Conservation (phyloP, 2,113 vertebrate genomes). For the Bettongia penicillata region DNA sequence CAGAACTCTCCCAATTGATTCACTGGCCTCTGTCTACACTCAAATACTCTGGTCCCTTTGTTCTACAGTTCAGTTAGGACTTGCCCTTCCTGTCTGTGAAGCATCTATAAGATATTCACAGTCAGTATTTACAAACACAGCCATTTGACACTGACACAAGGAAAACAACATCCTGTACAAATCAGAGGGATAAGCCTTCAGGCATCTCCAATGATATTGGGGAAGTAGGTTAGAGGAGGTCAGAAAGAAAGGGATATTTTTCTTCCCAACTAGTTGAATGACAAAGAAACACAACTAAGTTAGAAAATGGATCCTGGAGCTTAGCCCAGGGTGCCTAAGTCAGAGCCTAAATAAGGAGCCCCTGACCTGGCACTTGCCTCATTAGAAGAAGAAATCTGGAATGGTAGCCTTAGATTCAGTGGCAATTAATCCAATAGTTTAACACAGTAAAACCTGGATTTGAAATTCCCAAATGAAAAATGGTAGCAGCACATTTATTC, state of each 20-base stretch:
- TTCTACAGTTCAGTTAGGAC: background rate
- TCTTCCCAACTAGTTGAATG: background rate
- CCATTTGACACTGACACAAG: background rate
- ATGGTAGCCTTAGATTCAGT: slow-evolving; percentile 1
- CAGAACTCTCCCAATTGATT: background rate
- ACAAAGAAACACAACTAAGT: background rate
- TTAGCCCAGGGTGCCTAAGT: background rate
- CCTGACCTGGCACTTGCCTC: background rate
- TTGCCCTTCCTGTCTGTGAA: background rate
- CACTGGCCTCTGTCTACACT: background rate
- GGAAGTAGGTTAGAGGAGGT: background rate
- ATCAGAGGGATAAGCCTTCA: background rate
- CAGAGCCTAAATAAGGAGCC: background rate
- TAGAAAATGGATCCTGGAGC: background rate
- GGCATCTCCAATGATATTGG: background rate
- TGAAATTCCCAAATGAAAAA: slow-evolving; percentile 60
- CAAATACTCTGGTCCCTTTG: background rate
- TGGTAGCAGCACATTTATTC: slow-evolving; percentile 37
- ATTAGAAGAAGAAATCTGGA: slow-evolving; percentile 38
- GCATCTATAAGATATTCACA: background rate
- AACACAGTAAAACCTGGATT: slow-evolving; percentile 44
- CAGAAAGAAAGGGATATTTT: background rate
- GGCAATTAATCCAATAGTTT: slow-evolving; percentile 55
- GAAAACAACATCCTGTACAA: background rate
- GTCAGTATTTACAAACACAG: background rate